Conservation (phyloP, 2,113 vertebrate species). For the Sylvilagus bachmani region DNA sequence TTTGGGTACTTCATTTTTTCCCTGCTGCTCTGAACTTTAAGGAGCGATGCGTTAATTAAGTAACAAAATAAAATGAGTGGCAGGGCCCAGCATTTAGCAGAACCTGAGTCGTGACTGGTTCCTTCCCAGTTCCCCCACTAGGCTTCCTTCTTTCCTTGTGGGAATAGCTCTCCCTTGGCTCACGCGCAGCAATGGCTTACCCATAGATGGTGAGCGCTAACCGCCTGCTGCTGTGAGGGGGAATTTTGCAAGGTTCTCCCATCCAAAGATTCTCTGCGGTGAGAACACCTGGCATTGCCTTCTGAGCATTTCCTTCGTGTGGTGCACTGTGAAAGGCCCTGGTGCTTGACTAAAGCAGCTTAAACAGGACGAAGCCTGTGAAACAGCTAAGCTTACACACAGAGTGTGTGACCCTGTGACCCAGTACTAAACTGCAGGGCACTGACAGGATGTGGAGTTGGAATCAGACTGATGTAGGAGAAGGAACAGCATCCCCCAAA, state of each 20-base stretch:
- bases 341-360: not conserved
- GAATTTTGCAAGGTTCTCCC: not conserved
- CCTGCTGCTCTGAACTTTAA: not conserved
- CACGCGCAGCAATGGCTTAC: not conserved
- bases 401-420: not conserved
- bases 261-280: fast-evolving
- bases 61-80: not conserved
- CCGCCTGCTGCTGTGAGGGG: not conserved
- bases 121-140: no score
- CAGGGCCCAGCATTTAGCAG: no score
- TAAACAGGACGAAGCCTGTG: not conserved
- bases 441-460: fast-evolving
- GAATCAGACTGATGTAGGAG: fast-evolving
- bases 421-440: not conserved
- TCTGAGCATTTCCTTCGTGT: fast-evolving
- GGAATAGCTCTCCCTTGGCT: not conserved
- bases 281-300: not conserved
- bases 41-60: not conserved
- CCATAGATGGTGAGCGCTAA: not conserved
- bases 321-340: fast-evolving
- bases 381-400: not conserved
- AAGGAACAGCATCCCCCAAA: not conserved
- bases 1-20: not conserved
- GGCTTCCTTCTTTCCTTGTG: no score
- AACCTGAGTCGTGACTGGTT: not conserved